A percentile compares a stretch with the other conserved stretches of the same genome.
Evolutionary conservation across 2,797 vertebrate genomes (phyloP).

Genomic region (Champsocephalus esox): DNA sequence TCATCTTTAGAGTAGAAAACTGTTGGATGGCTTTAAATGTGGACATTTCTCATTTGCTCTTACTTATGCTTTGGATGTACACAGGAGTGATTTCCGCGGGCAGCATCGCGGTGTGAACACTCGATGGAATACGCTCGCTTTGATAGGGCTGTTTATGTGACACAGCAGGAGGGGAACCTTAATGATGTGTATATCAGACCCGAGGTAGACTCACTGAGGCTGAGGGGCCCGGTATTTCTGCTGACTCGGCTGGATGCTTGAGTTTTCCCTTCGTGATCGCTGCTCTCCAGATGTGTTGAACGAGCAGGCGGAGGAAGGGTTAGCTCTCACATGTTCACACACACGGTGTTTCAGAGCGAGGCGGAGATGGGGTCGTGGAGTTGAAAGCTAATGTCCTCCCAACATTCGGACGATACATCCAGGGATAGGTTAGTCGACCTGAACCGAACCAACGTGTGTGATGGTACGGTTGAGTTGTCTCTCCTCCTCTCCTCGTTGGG

Average conservation of each 20-base stretch:
- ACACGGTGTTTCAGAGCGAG: constrained; percentile 27
- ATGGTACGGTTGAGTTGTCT: neutral
- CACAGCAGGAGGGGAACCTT: constrained; percentile 6
- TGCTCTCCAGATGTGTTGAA: constrained; percentile 64
- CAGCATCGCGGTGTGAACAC: neutral
- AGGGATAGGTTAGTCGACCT: neutral
- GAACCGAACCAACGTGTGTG: neutral
- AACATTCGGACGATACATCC: neutral
- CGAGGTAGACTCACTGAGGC: constrained; percentile 1
- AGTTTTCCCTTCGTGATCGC: constrained; percentile 20
- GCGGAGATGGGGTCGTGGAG: constrained; percentile 24
- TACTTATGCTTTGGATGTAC: neutral
- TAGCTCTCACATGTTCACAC: constrained; percentile 1
- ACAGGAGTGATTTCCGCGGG: constrained; percentile 2
- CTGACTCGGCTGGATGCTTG: constrained; percentile 56
- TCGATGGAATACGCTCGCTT: neutral
- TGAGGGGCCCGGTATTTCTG: constrained; percentile 23
- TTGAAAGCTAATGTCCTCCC: constrained; percentile 60
- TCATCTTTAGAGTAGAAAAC: neutral
- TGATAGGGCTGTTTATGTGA: neutral
- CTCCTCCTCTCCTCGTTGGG: neutral
- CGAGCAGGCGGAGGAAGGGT: constrained; percentile 53
- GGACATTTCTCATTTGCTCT: too few species aligned
- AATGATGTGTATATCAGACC: constrained; percentile 7
- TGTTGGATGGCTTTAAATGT: neutral